Base-by-base conservation (phyloP, 2,888 invertebrate genomes). In the Orthosia gracilis region DNA sequence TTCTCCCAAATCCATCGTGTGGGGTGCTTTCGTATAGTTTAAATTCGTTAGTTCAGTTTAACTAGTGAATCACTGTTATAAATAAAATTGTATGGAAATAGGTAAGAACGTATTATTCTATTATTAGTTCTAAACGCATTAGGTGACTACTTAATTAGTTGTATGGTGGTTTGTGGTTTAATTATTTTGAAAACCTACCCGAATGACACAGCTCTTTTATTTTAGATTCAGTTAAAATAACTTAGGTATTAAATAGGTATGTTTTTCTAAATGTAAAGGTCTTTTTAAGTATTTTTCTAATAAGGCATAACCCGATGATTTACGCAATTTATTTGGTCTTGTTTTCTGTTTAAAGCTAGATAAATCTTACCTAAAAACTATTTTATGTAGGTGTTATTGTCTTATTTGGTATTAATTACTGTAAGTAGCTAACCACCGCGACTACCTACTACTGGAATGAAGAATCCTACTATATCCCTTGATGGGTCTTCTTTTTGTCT, bases 391-490 rank as follows among this genome's bases (percentile, higher is more conserved):
- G 40, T 9, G 7, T 40, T 40, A 40, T 9, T 70, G 47, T 49
- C 17, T 58, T 18, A 50, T 73, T 72, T 58, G 15, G 40, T 21
- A 15, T 18, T 40, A 40, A 4, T 69, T 54, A 40, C 45, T 9
- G 2, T 26, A n/a, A 54, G 17, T 40, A 54, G 12, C 18, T 2
- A 12, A 40, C 2, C n/a, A 26, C 1, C 4, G 4, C 17, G 13
- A 13, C 15, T 69, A n/a, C 9, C 3, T 52, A n/a, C 11, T 52
- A 52, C 11, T 52, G 50, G 50, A 52, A 52, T n/a, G 3, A 52
- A 52, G 50, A n/a, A 52, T 52, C 50, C 9, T n/a, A 50, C 9
- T 50, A 50, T 26, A 45, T 17, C 4, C 5, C 4, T 68, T 69
- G 3, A 26, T 40, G 0, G 1, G 5, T 21, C 15, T 15, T 31